Percentiles rank a stretch among this genome's conserved stretches.
phyloP scores from a whole-genome alignment of 2,888 invertebrate genomes.

The Aphidoletes aphidimyza region DNA sequence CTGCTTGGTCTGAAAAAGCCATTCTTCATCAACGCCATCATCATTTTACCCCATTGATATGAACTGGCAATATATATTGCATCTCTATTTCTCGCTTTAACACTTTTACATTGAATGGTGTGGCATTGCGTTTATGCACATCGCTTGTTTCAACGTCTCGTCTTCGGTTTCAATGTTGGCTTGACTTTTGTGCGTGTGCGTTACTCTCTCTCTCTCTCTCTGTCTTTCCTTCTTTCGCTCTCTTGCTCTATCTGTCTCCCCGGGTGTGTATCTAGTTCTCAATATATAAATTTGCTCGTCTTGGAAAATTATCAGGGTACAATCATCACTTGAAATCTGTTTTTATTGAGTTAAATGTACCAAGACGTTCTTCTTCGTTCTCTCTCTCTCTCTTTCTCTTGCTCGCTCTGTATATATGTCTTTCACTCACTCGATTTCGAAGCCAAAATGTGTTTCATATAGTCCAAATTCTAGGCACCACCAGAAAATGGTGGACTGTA shows the following conservation, averaged over 20 bases:
- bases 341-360: slow-evolving; percentile 25
- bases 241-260: not conserved
- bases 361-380: not conserved
- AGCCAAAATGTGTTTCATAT: not conserved
- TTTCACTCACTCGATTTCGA: too few species aligned
- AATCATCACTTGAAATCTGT: slow-evolving; percentile 30
- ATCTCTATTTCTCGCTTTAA: not conserved
- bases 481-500: not conserved
- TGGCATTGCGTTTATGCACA: too few species aligned
- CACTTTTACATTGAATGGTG: too few species aligned
- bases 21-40: slow-evolving; percentile 39
- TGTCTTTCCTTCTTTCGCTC: too few species aligned
- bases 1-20: too few species aligned
- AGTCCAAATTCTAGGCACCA: not conserved
- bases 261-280: not conserved
- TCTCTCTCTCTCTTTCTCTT: too few species aligned
- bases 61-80: not conserved
- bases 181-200: not conserved
- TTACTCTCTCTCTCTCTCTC: not conserved
- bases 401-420: too few species aligned
- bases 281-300: not conserved
- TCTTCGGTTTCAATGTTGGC: slow-evolving; percentile 1
- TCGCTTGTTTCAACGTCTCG: too few species aligned
- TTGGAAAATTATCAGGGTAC: not conserved
- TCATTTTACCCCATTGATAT: not conserved